These are phyloP conservation scores for Heliothis subflexa DNA, from an alignment of 1,140 invertebrate species.

Conservation along the genomic window DNA sequence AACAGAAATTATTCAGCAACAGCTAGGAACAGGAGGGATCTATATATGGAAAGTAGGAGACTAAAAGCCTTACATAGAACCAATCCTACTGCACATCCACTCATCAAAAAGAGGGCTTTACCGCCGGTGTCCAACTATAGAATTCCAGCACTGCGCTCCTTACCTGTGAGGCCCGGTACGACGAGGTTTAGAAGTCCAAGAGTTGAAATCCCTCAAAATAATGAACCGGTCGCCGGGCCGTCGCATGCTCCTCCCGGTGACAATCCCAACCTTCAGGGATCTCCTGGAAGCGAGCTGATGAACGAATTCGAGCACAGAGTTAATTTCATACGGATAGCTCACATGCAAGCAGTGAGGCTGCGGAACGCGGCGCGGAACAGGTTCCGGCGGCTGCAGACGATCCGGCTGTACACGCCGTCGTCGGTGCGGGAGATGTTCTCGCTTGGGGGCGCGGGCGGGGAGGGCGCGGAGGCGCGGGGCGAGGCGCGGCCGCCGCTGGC, in stretches of 20 bases:
- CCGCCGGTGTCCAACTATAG: slow-evolving; percentile 73
- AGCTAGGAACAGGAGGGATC: slow-evolving; percentile 74
- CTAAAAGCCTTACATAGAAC: slow-evolving; percentile 78
- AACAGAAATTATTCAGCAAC: slow-evolving; percentile 81
- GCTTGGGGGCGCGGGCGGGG: slow-evolving; percentile 62
- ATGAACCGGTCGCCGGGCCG: slow-evolving; percentile 69
- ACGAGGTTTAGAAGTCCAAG: slow-evolving; percentile 49
- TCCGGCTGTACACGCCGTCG: slow-evolving; percentile 76
- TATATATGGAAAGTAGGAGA: slow-evolving; percentile 76
- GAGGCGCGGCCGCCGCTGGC: slow-evolving; percentile 44
- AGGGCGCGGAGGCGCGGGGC: slow-evolving; percentile 57
- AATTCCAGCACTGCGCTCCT: slow-evolving; percentile 72
- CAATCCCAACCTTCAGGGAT: slow-evolving; percentile 50
- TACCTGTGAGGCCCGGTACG: slow-evolving; percentile 56
- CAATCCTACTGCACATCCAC: slow-evolving; percentile 77
- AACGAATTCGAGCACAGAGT: slow-evolving; percentile 75
- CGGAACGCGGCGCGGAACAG: slow-evolving; percentile 73
- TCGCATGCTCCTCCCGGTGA: slow-evolving; percentile 57
- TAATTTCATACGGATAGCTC: slow-evolving; percentile 78
- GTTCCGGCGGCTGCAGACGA: slow-evolving; percentile 75
- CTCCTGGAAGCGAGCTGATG: slow-evolving; percentile 62
- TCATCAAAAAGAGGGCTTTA: slow-evolving; percentile 69
- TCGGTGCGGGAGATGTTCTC: slow-evolving; percentile 79
- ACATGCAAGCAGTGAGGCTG: slow-evolving; percentile 74
- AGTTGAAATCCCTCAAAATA: slow-evolving; percentile 44